Conservation (phyloP, 2,797 vertebrate species). For the Prionace glauca region DNA sequence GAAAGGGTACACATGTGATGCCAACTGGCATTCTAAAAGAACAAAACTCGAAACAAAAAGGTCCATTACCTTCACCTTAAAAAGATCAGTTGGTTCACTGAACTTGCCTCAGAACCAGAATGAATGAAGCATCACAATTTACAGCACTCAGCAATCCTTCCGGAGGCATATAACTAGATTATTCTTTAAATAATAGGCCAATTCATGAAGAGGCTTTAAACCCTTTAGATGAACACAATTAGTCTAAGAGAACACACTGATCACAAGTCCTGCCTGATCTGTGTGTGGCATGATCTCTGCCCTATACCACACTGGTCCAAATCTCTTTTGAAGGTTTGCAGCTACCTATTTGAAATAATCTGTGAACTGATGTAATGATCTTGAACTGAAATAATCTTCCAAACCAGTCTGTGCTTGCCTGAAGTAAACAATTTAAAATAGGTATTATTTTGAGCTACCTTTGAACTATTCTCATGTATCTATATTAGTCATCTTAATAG, state of each 20-base stretch:
- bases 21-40: not conserved
- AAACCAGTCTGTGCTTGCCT: not conserved
- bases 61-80: not conserved
- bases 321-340: not conserved
- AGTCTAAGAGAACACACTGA: not conserved
- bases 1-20: not conserved
- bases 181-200: not conserved
- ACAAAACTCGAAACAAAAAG: not conserved
- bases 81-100: not conserved
- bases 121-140: not conserved
- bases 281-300: not conserved
- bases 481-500: too few species aligned
- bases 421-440: not conserved
- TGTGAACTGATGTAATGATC: not conserved
- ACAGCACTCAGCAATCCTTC: not conserved
- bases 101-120: not conserved
- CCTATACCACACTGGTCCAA: not conserved
- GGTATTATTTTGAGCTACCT: not conserved
- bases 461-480: not conserved
- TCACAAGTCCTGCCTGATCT: not conserved
- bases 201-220: not conserved
- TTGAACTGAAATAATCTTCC: not conserved
- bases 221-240: not conserved
- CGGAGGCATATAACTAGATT: not conserved
- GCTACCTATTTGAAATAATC: not conserved